These are phyloP conservation scores for Pelobates cultripes DNA, from an alignment of 2,797 vertebrate genomes.

Conservation along the genomic window DNA sequence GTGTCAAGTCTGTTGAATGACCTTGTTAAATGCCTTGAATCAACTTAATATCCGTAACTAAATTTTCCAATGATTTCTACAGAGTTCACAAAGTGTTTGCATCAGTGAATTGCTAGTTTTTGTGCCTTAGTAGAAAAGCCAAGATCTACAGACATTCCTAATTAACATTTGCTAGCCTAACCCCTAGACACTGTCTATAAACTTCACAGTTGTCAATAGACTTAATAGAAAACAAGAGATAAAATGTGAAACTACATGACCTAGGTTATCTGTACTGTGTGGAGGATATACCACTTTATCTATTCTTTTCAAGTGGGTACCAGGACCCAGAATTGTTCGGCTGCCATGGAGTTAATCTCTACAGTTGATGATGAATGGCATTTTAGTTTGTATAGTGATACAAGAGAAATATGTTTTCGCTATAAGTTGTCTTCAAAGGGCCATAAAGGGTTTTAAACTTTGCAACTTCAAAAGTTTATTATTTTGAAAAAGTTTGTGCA, in stretches of 20 bases:
- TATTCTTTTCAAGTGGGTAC: neutral
- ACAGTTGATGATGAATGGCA: too few species aligned
- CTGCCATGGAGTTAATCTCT: too few species aligned
- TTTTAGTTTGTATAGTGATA: too few species aligned
- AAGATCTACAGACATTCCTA: neutral
- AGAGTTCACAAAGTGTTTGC: slow-evolving; percentile 12
- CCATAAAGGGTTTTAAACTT: too few species aligned
- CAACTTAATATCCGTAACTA: slow-evolving; percentile 26
- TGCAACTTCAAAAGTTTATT: too few species aligned
- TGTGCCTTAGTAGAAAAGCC: neutral
- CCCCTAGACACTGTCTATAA: neutral
- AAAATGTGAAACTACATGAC: neutral
- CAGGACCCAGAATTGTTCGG: too few species aligned
- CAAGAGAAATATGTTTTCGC: too few species aligned
- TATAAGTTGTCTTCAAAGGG: too few species aligned
- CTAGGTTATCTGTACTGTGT: neutral
- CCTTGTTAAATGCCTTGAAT: slow-evolving; percentile 26
- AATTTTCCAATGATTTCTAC: slow-evolving; percentile 31
- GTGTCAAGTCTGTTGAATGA: slow-evolving; percentile 23
- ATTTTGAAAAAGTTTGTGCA: too few species aligned
- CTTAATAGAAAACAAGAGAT: neutral
- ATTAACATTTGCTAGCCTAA: neutral
- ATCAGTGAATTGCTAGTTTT: neutral
- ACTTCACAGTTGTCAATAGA: neutral
- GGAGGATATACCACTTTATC: neutral